Evolutionary conservation across 30 jellyfish, hydroid and myxozoan genomes (phyloP).

Genomic region (Hydractinia symbiolongicarpus): DNA sequence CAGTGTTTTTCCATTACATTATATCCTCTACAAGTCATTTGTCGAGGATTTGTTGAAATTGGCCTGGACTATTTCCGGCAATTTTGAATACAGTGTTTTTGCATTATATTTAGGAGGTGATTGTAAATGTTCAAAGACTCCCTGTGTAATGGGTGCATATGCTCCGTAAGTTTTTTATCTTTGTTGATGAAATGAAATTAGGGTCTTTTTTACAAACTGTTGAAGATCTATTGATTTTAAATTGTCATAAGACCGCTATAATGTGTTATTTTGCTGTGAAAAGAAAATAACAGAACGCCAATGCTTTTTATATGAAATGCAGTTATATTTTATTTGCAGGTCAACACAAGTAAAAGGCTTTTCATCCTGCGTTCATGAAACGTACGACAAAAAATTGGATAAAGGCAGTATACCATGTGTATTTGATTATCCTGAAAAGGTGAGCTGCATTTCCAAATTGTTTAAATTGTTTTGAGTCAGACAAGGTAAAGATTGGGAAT

Average conservation of each 20-base stretch:
- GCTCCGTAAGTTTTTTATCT: constrained; percentile 48
- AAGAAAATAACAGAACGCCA: background rate
- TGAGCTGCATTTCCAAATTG: background rate
- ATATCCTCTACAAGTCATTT: too few species aligned
- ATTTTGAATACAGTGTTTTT: too few species aligned
- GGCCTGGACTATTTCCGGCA: too few species aligned
- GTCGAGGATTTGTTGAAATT: too few species aligned
- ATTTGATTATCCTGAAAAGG: constrained; percentile 79
- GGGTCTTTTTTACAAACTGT: too few species aligned
- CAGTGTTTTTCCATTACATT: background rate
- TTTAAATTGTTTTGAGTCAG: background rate
- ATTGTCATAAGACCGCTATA: background rate
- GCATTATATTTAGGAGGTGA: constrained; percentile 24
- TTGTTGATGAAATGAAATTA: background rate
- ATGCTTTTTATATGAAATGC: background rate
- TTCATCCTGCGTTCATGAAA: constrained; percentile 51
- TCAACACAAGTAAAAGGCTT: constrained; percentile 54
- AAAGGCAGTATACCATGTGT: constrained; percentile 74
- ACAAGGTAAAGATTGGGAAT: too few species aligned
- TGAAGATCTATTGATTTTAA: background rate
- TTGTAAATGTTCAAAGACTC: constrained; percentile 53
- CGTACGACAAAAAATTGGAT: constrained; percentile 22
- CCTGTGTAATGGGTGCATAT: constrained; percentile 84
- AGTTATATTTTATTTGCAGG: background rate
- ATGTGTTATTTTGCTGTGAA: background rate